These are phyloP conservation scores for Diachasma alloeum DNA, from an alignment of 1,140 invertebrate species.

Conservation along the genomic window DNA sequence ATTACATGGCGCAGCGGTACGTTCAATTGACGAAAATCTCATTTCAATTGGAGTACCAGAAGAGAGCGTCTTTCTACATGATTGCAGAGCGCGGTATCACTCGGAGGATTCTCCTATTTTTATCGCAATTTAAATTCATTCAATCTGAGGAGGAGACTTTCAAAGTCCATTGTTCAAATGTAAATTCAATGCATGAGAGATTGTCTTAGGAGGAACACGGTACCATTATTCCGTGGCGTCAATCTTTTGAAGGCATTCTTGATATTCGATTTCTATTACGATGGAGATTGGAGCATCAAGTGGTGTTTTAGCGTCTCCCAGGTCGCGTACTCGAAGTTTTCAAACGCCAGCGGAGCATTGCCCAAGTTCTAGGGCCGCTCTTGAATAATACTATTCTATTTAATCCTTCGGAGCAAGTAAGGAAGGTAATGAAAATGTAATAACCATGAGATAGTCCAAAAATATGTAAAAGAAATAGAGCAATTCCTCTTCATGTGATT, in stretches of 20 bases:
- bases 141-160: not conserved
- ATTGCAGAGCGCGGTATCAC: not conserved
- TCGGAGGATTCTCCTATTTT: not conserved
- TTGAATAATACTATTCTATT: not conserved
- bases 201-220: not conserved
- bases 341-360: not conserved
- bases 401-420: not conserved
- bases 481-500: too few relatives aligned
- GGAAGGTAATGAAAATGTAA: not conserved
- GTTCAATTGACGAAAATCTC: not conserved
- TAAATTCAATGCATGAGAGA: not conserved
- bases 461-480: not conserved
- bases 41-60: constrained; percentile 1
- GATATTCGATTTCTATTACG: not conserved
- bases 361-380: not conserved
- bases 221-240: not conserved
- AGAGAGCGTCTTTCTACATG: not conserved
- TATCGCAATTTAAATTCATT: not conserved
- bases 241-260: not conserved
- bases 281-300: not conserved
- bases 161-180: not conserved
- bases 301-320: not conserved
- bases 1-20: not conserved
- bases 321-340: not conserved
- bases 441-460: not conserved